Conservation (phyloP, 2,888 invertebrate genomes). For the Omphaloscelis lunosa region DNA sequence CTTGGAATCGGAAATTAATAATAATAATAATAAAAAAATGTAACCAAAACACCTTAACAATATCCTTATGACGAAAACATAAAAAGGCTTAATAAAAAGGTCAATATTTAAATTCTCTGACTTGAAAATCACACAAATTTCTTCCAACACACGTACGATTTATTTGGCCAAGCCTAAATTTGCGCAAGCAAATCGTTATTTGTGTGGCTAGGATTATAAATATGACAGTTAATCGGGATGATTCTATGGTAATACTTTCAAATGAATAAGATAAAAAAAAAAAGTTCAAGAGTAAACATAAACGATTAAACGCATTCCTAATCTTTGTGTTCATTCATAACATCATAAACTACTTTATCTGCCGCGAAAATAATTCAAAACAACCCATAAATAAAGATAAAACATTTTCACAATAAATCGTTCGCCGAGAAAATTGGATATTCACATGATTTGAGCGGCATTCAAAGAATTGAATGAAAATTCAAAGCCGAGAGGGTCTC, state of each 20-base stretch:
- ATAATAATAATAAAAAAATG: too few relatives aligned
- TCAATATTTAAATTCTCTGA: too few relatives aligned
- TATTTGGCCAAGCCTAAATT: too few relatives aligned
- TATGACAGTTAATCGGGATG: neutral
- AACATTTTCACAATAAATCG: constrained; percentile 56
- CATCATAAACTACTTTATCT: constrained; percentile 18
- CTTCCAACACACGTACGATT: too few relatives aligned
- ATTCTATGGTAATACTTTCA: neutral
- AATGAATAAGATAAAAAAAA: neutral
- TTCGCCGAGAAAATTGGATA: constrained; percentile 66
- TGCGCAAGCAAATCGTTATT: too few relatives aligned
- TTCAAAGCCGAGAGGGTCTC: constrained; percentile 69
- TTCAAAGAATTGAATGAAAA: constrained; percentile 79
- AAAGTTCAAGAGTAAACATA: neutral
- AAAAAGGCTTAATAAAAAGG: too few relatives aligned
- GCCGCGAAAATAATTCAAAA: constrained; percentile 28
- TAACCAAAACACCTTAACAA: too few relatives aligned
- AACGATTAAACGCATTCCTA: constrained; percentile 6
- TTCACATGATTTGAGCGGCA: constrained; percentile 78
- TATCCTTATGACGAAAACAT: too few relatives aligned
- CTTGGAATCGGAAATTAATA: too few relatives aligned
- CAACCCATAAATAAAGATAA: constrained; percentile 49
- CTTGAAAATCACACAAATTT: too few relatives aligned
- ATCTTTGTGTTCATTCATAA: neutral
- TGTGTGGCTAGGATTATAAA: neutral